Evolutionary conservation across 2,888 invertebrate species (phyloP), one percentile per base, ranked within the genome.

Genomic region (Pilophorus perplexus): DNA sequence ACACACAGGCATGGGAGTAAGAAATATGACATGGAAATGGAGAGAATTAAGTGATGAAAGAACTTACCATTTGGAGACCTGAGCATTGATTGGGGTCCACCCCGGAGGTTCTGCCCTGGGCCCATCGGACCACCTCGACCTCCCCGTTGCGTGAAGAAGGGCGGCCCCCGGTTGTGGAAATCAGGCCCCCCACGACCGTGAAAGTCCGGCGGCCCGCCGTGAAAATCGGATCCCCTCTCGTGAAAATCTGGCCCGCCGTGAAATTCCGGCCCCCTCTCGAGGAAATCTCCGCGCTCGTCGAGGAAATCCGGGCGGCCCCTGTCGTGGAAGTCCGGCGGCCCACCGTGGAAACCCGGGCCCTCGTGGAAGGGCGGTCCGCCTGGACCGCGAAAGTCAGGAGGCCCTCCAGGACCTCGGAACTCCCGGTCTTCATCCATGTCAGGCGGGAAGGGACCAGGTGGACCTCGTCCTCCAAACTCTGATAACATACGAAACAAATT

Each of bases 41-140:
- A 33, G 12, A 33, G 6, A 33, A 6, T 33, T 33, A 33, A 8
- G 12, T 8, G 33, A 33, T 12, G 6, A 44, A 14, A 25, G 20
- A 5, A 52, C 50, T 27, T 27, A 68, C 68, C 68, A 54, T 68
- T 68, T 3, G 65, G 68, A 40, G 65, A 37, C 25, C 68, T 50
- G 20, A 66, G 59, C 8, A 66, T 44, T 2, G 55, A 20, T 4
- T 38, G 14, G 6, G 10, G 54, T 23, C 54, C 54, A 12, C 55
- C 55, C n/a, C 62, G 48, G 22, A 48, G 55, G 5, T 22, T 28
- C 66, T 64, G n/a, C 28, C 68, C 48, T 33, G 66, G 55, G 52
- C 64, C 52, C 42, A 66, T 69, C 18, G 68, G 48, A 18, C 65
- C 67, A n/a, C n/a, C 37, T 57, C 64, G 50, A 59, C 64, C 20